Evolutionary conservation across 2,888 invertebrate genomes (phyloP), one percentile per base, ranked within the genome.

Genomic region (Melanchra persicariae): DNA sequence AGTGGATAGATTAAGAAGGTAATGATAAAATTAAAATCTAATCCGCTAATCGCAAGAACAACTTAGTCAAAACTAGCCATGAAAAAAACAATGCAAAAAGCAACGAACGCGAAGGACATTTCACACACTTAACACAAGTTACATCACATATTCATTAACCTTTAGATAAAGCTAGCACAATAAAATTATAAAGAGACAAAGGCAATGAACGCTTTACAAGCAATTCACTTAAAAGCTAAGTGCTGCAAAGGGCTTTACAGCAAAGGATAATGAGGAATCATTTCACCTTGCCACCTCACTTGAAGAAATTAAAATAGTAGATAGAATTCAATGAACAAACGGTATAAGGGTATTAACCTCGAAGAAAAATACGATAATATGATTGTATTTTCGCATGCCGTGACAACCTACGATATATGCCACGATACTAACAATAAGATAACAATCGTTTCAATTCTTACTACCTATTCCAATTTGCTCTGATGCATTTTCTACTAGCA

Each of bases 361-460:
- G n/a, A 70, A 58, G 67, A 59, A 70, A 69, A 83, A 77, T 69
- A 70, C 57, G 67, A 64, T 61, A 47, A 74, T 81, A 66, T 70
- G 54, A 82, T 81, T 82, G 84, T 84, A 51, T 82, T 78, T 72
- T 82, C 30, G 70, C 78, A 84, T 70, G 65, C 78, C 84, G 72
- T 78, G 72, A 64, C 70, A 47, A 69, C 49, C 59, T 70, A 64
- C 74, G 64, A 64, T 74, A 81, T 47, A 69, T 52, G 67, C 58
- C 79, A 51, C 37, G 69, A 63, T 62, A 63, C 26, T 59, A 12
- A n/a, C n/a, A n/a, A n/a, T n/a, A n/a, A 58, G 71, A 77, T 84
- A 82, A 74, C 59, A 70, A 49, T 63, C 19, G 34, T 62, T 54
- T 58, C 45, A 52, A 81, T 67, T 77, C 26, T 51, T 45, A 61